A percentile compares a stretch with the other conserved stretches of the same genome.
These are phyloP conservation scores for Lepus europaeus DNA, from an alignment of 2,113 vertebrate species.

Conservation along the genomic window DNA sequence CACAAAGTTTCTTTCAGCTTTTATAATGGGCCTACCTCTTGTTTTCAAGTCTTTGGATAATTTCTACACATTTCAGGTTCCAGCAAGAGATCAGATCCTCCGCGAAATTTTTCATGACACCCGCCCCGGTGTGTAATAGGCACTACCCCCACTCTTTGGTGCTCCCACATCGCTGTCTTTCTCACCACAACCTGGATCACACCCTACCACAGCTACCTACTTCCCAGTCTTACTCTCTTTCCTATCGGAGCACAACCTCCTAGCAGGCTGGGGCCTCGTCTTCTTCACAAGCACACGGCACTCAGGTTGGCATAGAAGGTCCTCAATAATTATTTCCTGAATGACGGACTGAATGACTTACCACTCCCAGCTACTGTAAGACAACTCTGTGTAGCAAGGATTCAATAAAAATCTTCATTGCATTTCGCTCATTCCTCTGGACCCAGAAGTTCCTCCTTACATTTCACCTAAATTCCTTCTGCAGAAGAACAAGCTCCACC, in stretches of 20 bases:
- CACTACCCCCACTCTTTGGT: neutral
- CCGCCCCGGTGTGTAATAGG: neutral
- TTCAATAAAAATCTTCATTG: conserved; percentile 8
- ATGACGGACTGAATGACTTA: neutral
- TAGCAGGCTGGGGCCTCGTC: neutral
- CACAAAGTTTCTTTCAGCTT: neutral
- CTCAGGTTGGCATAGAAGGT: neutral
- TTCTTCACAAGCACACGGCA: neutral
- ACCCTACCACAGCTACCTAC: neutral
- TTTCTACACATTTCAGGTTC: neutral
- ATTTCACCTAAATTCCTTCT: neutral
- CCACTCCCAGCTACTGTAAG: neutral
- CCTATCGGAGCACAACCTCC: neutral
- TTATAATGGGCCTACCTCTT: neutral
- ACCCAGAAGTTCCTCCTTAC: neutral
- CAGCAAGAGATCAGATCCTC: neutral
- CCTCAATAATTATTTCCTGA: neutral
- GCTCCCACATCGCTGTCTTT: neutral
- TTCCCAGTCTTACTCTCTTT: neutral
- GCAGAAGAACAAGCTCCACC: neutral
- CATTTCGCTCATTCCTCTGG: neutral
- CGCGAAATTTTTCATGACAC: neutral
- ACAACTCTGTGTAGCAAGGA: neutral
- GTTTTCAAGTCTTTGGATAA: neutral
- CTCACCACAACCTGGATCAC: neutral